These are phyloP conservation scores for Hyles lineata DNA, from an alignment of 2,888 invertebrate species.

Conservation along the genomic window DNA sequence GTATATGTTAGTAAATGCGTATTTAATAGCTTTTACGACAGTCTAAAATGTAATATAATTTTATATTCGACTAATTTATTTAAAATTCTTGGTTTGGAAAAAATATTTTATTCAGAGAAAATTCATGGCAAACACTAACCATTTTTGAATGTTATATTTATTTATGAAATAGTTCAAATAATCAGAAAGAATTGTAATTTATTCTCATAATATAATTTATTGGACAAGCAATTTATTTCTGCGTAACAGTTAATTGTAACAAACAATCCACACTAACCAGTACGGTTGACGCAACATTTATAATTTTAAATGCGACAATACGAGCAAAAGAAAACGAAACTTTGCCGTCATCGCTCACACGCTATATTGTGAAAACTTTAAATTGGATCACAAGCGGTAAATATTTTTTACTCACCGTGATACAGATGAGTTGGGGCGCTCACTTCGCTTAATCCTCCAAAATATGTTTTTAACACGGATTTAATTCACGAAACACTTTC, in stretches of 20 bases:
- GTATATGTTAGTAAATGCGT: neutral
- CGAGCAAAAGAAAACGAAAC: conserved; percentile 27
- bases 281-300: conserved; percentile 19
- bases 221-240: neutral
- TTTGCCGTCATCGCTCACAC: neutral
- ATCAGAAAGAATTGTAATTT: neutral
- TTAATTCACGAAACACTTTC: conserved; percentile 66
- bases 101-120: no score
- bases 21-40: neutral
- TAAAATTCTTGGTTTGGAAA: neutral
- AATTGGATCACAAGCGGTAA: neutral
- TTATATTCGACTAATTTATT: neutral
- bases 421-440: conserved; percentile 56
- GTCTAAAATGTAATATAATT: neutral
- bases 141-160: neutral
- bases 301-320: conserved; percentile 25
- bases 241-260: neutral
- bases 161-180: neutral
- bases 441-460: conserved; percentile 42
- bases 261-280: neutral
- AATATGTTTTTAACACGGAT: conserved; percentile 54
- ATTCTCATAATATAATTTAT: neutral
- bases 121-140: no score
- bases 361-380: conserved; percentile 6
- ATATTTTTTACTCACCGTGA: conserved; percentile 65